Base-by-base conservation (phyloP, 2,797 vertebrate genomes). In the Pseudochirops cupreus region DNA sequence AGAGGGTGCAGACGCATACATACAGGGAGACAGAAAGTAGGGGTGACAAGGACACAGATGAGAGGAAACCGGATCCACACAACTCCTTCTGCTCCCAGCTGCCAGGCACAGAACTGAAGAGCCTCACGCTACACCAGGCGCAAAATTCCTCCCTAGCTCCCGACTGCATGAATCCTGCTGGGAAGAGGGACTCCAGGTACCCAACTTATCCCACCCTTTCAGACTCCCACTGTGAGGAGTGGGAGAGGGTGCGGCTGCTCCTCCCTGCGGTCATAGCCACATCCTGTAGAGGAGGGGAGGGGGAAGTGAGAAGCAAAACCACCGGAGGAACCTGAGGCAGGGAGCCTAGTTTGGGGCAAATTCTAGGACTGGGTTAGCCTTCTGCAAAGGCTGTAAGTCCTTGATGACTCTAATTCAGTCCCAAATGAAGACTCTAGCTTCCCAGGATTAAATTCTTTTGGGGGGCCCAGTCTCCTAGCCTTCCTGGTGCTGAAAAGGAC, bases 271-370 rank as follows among this genome's bases (percentile, higher is more conserved):
- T 97, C 93, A 93, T 31, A 94, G 95, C 97, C 98, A 98, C 97
- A 96, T 98, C 97, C 97, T 98, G 97, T 96, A 91, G 96, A 94
- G 95, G 94, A 93, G 89, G 67, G 96, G 92, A 98, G 96, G 96
- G 97, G 98, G 98, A 97, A 98, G 97, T 97, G 92, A 97, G 96
- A 94, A 96, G 95, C 96, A 98, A 97, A 97, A 97, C 95, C 97
- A 97, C 31, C 93, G 92, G 95, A 94, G 93, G 62, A 67, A 67
- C 59, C 55, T 0, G 5, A 50, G 95, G 93, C 74, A 0, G 52
- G 57, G 93, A 91, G 91, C 91, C 28, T 0, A 16, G 12, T 74
- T 82, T 82, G 89, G 87, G 93, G 92, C 56, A 62, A 90, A 28
- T 13, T 59, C 50, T 59, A 54, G 95, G 94, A n/a, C 4, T 28